Percentiles rank a stretch among this genome's conserved stretches.
These are phyloP conservation scores for Aradophagus sp. DNA, from an alignment of 1,140 invertebrate species.

Conservation along the genomic window DNA sequence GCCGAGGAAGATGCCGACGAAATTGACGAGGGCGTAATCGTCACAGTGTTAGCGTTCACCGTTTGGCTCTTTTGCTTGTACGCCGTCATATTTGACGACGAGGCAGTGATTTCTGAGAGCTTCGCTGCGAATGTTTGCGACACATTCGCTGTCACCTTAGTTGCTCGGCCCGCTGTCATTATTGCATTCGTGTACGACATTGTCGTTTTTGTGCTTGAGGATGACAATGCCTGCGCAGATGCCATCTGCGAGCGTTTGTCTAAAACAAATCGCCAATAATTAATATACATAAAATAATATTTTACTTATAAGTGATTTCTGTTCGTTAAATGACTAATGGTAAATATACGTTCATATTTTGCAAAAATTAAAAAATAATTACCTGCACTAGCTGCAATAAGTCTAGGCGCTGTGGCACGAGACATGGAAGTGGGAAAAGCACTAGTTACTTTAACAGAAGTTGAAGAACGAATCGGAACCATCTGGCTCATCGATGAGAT, in stretches of 20 bases:
- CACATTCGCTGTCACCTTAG: conserved; percentile 72
- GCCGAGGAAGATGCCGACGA: conserved; percentile 42
- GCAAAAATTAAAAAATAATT: too few species aligned
- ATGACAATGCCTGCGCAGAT: conserved; percentile 71
- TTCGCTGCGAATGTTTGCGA: conserved; percentile 80
- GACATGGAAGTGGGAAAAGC: conserved; percentile 68
- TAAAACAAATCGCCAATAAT: too few species aligned
- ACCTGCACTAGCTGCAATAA: conserved; percentile 72
- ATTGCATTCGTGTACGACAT: conserved; percentile 80
- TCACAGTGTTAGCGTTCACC: conserved; percentile 48
- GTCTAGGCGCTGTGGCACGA: conserved; percentile 75
- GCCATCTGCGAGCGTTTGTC: conserved; percentile 70
- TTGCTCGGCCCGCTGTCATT: conserved; percentile 75
- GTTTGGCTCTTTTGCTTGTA: conserved; percentile 46
- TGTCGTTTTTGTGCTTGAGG: conserved; percentile 77
- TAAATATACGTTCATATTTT: too few species aligned
- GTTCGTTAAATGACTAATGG: too few species aligned
- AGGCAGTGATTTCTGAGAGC: conserved; percentile 75
- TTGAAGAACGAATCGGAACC: conserved; percentile 67
- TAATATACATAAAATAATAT: too few species aligned
- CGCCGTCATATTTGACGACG: conserved; percentile 58
- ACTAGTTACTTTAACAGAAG: conserved; percentile 65
- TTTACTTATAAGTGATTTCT: too few species aligned
- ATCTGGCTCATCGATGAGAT: conserved; percentile 68
- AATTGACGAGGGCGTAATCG: conserved; percentile 34